Base-by-base conservation (phyloP, 2,797 vertebrate genomes). In the Anabacerthia variegaticeps region DNA sequence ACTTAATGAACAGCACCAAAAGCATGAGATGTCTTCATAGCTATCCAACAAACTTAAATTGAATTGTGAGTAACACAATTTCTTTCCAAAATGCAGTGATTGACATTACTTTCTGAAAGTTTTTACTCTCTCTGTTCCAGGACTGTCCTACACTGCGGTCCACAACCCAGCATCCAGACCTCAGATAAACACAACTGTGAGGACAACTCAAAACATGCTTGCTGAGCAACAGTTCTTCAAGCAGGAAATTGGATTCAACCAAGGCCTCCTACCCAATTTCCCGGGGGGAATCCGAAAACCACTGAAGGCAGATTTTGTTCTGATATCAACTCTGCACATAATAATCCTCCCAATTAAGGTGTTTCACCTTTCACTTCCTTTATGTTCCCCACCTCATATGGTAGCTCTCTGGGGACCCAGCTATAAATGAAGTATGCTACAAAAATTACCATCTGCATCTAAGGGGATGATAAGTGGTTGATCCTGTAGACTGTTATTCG, bases 311-410 rank as follows among this genome's bases (percentile, higher is more conserved):
- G 32, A n/a, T 74, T 89, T 91, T 80, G 14, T 49, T 49, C 17
- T 54, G n/a, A 4, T 54, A 46, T 66, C 51, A 49, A 3, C 12
- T 63, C 18, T 68, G 36, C 11, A 30, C 0, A 0, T 14, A 20
- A 34, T 48, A 76, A 75, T 73, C 18, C 18, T 72, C n/a, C 17
- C 41, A 62, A 2, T 7, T 44, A 26, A 11, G 12, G 14, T 18
- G 52, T 89, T 78, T 62, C 36, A 52, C 32, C 11, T 73, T 86
- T 75, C 0, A 0, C 19, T 91, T 67, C 19, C 51, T 85, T 85
- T 71, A 41, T 2, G 0, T 14, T 63, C 26, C 23, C 10, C 7
- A 23, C 11, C 13, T 75, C 8, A n/a, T 19, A 4, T 20, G 12
- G 8, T 17, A 59, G 36, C 44, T 78, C 20, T 32, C 14, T 20